phyloP scores from a whole-genome alignment of 2,888 invertebrate species.

The Scelioninae gen. 1 region DNA sequence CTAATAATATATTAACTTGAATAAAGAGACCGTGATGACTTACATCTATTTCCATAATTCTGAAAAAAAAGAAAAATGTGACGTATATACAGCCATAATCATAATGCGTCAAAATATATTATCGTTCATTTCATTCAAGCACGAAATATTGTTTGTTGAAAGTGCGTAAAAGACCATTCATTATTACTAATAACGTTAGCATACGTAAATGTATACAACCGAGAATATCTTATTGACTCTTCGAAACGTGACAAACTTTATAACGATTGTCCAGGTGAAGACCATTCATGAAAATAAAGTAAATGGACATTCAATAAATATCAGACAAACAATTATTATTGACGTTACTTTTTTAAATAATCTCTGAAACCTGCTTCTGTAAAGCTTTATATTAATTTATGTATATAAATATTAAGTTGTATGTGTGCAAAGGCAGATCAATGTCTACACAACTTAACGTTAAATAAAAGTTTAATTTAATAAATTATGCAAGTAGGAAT shows the following conservation, averaged over 20 bases:
- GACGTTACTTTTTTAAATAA: slow-evolving; percentile 15
- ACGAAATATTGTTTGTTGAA: slow-evolving; percentile 20
- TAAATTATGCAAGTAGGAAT: slow-evolving; percentile 35
- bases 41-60: slow-evolving; percentile 1
- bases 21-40: slow-evolving; percentile 6
- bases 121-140: slow-evolving; percentile 8
- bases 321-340: slow-evolving; percentile 3
- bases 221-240: slow-evolving; percentile 34
- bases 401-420: background rate
- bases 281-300: slow-evolving; percentile 27
- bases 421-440: slow-evolving; percentile 32
- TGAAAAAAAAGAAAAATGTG: slow-evolving; percentile 29
- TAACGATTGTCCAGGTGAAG: slow-evolving; percentile 13
- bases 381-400: background rate
- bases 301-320: slow-evolving; percentile 19
- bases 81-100: background rate
- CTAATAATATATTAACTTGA: background rate
- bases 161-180: slow-evolving; percentile 34
- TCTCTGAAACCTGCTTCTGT: slow-evolving; percentile 6
- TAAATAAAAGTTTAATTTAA: slow-evolving; percentile 28
- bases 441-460: slow-evolving; percentile 30
- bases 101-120: background rate
- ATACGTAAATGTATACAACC: slow-evolving; percentile 23
- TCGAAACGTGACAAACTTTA: slow-evolving; percentile 24
- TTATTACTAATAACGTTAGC: background rate